A percentile compares a stretch with the other conserved stretches of the same genome.
Conservation (phyloP, 2,797 vertebrate species). For the Rhinichthys osculus region DNA sequence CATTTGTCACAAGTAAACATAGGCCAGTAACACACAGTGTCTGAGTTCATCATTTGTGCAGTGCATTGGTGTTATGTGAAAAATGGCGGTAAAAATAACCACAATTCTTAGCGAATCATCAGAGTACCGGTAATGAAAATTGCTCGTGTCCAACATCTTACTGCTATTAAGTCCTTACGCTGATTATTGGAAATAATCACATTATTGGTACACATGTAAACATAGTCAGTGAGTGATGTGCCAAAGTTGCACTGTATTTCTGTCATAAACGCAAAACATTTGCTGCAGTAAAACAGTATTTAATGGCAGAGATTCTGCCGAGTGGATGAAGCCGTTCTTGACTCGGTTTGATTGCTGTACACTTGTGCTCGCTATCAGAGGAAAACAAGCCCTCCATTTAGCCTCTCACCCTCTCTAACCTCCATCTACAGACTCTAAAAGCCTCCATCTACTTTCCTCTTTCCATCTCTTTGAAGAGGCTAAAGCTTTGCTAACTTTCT, state of each 20-base stretch:
- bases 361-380: conserved; percentile 28
- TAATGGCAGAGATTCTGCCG: not conserved
- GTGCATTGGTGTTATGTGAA: not conserved
- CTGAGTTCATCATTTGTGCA: not conserved
- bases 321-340: conserved; percentile 16
- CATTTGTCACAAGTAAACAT: not conserved
- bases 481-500: conserved; percentile 64
- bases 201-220: not conserved
- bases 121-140: not conserved
- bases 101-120: not conserved
- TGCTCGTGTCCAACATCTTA: not conserved
- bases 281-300: not conserved
- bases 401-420: conserved; percentile 18
- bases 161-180: not conserved
- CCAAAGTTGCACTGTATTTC: not conserved
- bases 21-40: not conserved
- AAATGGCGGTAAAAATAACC: not conserved
- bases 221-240: not conserved
- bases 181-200: not conserved
- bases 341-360: not conserved
- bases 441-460: conserved; percentile 15
- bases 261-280: not conserved
- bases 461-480: conserved; percentile 32
- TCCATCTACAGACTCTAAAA: conserved; percentile 21
- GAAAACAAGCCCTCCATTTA: conserved; percentile 3